Evolutionary conservation across 2,888 invertebrate genomes (phyloP).

Genomic region (Allophyes oxyacanthae): DNA sequence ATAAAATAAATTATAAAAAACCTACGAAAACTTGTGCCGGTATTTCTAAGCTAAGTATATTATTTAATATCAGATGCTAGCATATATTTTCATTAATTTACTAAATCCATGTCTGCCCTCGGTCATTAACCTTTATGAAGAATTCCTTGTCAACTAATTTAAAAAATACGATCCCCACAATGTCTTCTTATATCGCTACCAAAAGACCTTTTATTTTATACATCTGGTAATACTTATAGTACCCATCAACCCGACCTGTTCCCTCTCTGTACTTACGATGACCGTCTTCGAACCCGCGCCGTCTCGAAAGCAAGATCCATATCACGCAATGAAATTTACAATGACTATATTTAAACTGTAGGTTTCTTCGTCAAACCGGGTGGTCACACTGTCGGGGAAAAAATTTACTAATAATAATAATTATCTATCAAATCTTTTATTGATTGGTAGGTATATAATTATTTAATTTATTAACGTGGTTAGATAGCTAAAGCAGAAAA

Average conservation of each 20-base stretch:
- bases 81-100: background rate
- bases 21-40: too few relatives aligned
- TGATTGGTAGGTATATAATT: too few relatives aligned
- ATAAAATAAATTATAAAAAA: too few relatives aligned
- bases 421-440: conserved; percentile 12
- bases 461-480: too few relatives aligned
- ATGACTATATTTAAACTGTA: conserved; percentile 55
- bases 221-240: background rate
- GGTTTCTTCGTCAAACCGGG: conserved; percentile 52
- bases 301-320: conserved; percentile 56
- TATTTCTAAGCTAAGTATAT: too few relatives aligned
- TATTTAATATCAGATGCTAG: background rate
- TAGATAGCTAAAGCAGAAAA: too few relatives aligned
- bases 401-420: conserved; percentile 14
- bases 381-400: conserved; percentile 36
- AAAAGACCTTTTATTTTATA: too few relatives aligned
- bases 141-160: too few relatives aligned
- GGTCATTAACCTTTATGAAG: background rate
- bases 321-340: conserved; percentile 53
- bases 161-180: too few relatives aligned
- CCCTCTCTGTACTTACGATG: conserved; percentile 54
- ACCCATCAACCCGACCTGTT: conserved; percentile 1
- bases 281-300: conserved; percentile 62
- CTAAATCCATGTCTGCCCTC: background rate
- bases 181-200: too few relatives aligned